phyloP scores from a whole-genome alignment of 2,113 vertebrate species.

The Hemicordylus capensis region DNA sequence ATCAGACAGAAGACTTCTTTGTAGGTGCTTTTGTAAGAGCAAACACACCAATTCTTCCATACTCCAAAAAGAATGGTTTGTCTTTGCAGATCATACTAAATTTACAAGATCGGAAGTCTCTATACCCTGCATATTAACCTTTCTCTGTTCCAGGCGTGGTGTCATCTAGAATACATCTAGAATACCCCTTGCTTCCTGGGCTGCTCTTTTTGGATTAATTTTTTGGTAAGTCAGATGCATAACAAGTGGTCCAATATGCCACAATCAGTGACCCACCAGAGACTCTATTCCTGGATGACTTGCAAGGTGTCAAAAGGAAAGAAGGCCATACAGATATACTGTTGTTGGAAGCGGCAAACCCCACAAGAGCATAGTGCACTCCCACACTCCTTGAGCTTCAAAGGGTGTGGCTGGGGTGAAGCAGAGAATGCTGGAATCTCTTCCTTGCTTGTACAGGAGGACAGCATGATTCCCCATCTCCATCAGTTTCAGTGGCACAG shows the following conservation, averaged over 20 bases:
- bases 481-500: not conserved
- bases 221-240: not conserved
- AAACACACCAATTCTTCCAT: not conserved
- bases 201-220: not conserved
- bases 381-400: too few relatives aligned
- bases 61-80: slow-evolving; percentile 3
- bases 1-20: slow-evolving; percentile 9
- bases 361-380: too few relatives aligned
- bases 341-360: too few relatives aligned
- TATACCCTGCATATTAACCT: not conserved
- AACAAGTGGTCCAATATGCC: not conserved
- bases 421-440: not conserved
- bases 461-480: not conserved
- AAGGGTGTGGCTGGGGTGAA: not conserved
- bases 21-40: not conserved
- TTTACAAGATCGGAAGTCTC: not conserved
- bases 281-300: not conserved
- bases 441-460: not conserved
- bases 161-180: too few relatives aligned
- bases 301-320: not conserved
- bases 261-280: not conserved
- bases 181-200: not conserved
- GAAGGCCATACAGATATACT: not conserved
- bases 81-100: not conserved
- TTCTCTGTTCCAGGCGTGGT: not conserved